phyloP scores from a whole-genome alignment of 2,113 vertebrate genomes.

The Nerophis ophidion region DNA sequence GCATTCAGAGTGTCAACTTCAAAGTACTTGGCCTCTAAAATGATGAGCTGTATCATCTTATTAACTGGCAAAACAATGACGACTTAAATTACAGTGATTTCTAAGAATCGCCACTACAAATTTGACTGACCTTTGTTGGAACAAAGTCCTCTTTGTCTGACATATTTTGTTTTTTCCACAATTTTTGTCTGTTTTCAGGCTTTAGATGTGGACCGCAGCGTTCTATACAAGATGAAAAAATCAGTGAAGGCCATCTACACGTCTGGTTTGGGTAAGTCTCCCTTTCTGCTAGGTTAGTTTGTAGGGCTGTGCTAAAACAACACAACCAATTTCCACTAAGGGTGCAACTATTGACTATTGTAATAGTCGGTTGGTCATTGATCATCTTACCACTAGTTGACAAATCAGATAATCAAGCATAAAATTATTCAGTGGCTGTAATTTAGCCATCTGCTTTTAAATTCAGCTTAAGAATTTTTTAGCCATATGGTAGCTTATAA shows the following conservation, averaged over 20 bases:
- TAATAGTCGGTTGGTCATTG: no score
- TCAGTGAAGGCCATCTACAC: conserved; percentile 97
- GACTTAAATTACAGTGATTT: background rate
- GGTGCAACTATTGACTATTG: no score
- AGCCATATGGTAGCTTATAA: no score
- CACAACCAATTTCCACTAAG: background rate
- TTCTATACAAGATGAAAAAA: conserved; percentile 99
- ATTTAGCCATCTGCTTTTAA: no score
- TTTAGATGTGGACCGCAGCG: conserved; percentile 93
- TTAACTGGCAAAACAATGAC: background rate
- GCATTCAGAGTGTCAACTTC: conserved; percentile 3
- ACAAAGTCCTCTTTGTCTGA: background rate
- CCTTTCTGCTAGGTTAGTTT: background rate
- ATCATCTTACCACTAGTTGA: no score
- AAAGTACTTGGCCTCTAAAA: background rate
- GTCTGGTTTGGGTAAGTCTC: conserved; percentile 91
- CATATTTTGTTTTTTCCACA: conserved; percentile 4
- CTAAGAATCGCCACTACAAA: background rate
- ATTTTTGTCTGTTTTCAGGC: conserved; percentile 71
- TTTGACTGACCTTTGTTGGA: background rate
- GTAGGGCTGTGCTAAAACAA: background rate
- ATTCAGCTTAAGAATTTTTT: no score
- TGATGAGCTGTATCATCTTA: background rate
- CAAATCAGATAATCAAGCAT: no score
- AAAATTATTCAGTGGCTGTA: no score